Conservation (phyloP, 37 sponge, comb jelly and placozoan species). For the Hexactinellida sp. region DNA sequence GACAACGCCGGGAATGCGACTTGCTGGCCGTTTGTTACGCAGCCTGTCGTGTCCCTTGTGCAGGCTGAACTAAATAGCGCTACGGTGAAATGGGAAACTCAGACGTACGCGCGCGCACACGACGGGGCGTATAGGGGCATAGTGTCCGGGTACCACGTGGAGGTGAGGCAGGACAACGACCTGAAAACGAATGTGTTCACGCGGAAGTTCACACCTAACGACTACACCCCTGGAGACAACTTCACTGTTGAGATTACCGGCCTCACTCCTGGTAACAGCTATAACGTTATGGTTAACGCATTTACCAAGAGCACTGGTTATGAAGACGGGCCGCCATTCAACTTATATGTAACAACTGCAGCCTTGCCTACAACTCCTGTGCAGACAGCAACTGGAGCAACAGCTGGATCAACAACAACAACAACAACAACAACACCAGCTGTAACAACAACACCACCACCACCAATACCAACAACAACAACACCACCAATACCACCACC, state of each 20-base stretch:
- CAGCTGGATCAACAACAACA: not conserved
- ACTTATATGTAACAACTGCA: not conserved
- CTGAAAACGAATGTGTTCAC: not conserved
- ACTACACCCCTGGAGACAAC: not conserved
- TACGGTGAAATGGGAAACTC: not conserved
- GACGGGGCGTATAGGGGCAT: slow-evolving; percentile 1
- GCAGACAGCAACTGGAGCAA: not conserved
- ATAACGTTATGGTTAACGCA: not conserved
- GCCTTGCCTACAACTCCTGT: not conserved
- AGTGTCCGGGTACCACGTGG: not conserved
- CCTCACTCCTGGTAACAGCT: not conserved
- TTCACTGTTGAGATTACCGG: not conserved
- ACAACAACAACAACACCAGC: not conserved
- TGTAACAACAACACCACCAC: not conserved
- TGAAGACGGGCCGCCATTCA: not conserved
- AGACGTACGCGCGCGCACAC: not conserved
- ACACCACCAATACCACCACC: not conserved
- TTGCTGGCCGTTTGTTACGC: not conserved
- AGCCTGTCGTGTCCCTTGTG: not conserved
- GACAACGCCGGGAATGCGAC: not conserved
- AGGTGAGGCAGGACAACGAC: not conserved
- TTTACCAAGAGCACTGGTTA: not conserved
- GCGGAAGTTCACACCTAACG: not conserved
- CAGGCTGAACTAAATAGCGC: not conserved
- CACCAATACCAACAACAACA: not conserved